Evolutionary conservation across 1,140 invertebrate genomes (phyloP).

Genomic region (Drosophila kikkawai): DNA sequence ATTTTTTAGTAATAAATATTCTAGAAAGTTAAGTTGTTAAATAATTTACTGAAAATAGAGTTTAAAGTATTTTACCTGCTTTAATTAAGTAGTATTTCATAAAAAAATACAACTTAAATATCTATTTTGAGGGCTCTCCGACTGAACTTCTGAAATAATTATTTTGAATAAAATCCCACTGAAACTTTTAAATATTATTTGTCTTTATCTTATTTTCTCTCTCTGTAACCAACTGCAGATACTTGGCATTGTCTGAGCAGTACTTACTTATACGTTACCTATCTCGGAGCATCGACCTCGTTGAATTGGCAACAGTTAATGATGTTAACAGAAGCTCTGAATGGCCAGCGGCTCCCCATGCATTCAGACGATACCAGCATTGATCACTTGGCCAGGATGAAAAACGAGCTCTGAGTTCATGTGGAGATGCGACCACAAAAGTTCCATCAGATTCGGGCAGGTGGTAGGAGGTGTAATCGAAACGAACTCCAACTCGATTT

Average conservation of each 20-base stretch:
- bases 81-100: no score
- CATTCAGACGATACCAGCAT: slow-evolving; percentile 32
- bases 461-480: slow-evolving; percentile 32
- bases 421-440: slow-evolving; percentile 54
- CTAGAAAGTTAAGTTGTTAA: background rate
- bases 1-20: background rate
- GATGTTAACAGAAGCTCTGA: slow-evolving; percentile 59
- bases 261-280: slow-evolving; percentile 9
- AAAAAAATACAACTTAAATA: no score
- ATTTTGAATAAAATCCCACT: background rate
- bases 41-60: no score
- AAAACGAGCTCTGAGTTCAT: slow-evolving; percentile 55
- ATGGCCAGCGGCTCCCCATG: slow-evolving; percentile 33
- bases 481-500: slow-evolving; percentile 72
- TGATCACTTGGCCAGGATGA: slow-evolving; percentile 64
- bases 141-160: background rate
- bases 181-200: no score
- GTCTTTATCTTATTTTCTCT: background rate
- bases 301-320: slow-evolving; percentile 74
- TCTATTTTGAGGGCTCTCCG: no score
- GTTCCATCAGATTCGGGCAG: slow-evolving; percentile 8
- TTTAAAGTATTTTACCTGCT: background rate
- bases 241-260: slow-evolving; percentile 22
- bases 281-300: slow-evolving; percentile 29
- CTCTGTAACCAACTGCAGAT: slow-evolving; percentile 1